Evolutionary conservation across 2,888 invertebrate species (phyloP).

Genomic region (Trichogramma dendrolimi): DNA sequence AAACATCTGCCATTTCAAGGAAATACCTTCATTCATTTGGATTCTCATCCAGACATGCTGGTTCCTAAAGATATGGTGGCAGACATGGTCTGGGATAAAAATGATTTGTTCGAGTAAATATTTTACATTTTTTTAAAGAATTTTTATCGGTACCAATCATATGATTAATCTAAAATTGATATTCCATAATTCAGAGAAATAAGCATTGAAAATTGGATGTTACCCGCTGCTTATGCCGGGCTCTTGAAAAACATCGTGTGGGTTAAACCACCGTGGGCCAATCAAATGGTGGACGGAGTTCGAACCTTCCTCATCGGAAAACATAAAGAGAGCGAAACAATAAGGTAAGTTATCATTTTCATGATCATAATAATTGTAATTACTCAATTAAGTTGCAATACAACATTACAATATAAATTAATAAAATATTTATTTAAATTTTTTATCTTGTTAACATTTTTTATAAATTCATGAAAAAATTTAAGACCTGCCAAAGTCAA

Average conservation of each 20-base stretch:
- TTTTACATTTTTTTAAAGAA: neutral
- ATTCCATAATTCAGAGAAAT: constrained; percentile 51
- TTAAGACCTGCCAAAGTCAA: too few relatives aligned
- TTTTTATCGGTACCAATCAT: neutral
- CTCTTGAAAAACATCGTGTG: constrained; percentile 76
- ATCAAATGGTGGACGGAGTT: constrained; percentile 70
- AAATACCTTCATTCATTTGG: constrained; percentile 77
- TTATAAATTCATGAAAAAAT: too few relatives aligned
- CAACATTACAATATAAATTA: too few relatives aligned
- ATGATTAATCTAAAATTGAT: neutral
- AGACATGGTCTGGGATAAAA: constrained; percentile 69
- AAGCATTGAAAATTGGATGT: constrained; percentile 92
- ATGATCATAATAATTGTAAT: too few relatives aligned
- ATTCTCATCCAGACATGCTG: constrained; percentile 89
- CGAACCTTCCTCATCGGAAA: constrained; percentile 72
- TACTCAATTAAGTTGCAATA: too few relatives aligned
- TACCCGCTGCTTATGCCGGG: constrained; percentile 82
- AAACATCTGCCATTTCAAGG: constrained; percentile 75
- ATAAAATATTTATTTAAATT: too few relatives aligned
- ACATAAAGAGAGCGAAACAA: constrained; percentile 59
- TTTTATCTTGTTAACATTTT: too few relatives aligned
- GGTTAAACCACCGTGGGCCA: constrained; percentile 87
- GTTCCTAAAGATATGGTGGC: constrained; percentile 75
- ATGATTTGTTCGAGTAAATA: constrained; percentile 60
- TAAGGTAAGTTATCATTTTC: constrained; percentile 47